Conservation (phyloP, 1,140 invertebrate genomes). For the Formica selysi region DNA sequence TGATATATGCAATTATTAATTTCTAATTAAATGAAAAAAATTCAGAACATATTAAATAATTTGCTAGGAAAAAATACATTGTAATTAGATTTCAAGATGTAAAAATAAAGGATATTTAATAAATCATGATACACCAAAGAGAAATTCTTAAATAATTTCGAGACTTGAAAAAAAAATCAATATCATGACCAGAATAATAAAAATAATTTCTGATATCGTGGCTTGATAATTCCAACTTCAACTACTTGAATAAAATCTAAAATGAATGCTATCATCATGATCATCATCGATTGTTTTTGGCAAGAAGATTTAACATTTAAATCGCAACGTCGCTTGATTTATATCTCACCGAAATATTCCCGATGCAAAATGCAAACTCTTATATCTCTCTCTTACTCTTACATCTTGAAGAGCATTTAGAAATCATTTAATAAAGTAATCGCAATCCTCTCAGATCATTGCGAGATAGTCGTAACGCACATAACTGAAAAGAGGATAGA, state of each 20-base stretch:
- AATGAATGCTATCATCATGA: background rate
- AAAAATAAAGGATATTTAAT: conserved; percentile 12
- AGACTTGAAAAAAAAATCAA: background rate
- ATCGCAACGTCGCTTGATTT: background rate
- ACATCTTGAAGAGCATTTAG: conserved; percentile 8
- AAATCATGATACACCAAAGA: background rate
- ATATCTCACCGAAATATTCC: conserved; percentile 1
- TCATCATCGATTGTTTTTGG: background rate
- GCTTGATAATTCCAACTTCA: background rate
- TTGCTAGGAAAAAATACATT: conserved; percentile 3
- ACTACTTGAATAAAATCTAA: conserved; percentile 20
- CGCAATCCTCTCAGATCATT: background rate
- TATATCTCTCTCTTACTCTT: background rate
- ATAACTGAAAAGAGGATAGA: conserved; percentile 20
- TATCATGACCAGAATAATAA: background rate
- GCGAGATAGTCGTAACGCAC: background rate
- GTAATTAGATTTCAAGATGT: conserved; percentile 12
- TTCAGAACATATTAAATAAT: background rate
- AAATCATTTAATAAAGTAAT: conserved; percentile 26
- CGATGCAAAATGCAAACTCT: conserved; percentile 19
- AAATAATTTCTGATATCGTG: conserved; percentile 14
- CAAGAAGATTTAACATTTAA: conserved; percentile 18
- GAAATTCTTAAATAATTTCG: background rate
- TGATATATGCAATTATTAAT: background rate
- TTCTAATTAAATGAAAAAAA: conserved; percentile 14